phyloP scores from a whole-genome alignment of 2,888 invertebrate species.

The Sarcophaga variegata region DNA sequence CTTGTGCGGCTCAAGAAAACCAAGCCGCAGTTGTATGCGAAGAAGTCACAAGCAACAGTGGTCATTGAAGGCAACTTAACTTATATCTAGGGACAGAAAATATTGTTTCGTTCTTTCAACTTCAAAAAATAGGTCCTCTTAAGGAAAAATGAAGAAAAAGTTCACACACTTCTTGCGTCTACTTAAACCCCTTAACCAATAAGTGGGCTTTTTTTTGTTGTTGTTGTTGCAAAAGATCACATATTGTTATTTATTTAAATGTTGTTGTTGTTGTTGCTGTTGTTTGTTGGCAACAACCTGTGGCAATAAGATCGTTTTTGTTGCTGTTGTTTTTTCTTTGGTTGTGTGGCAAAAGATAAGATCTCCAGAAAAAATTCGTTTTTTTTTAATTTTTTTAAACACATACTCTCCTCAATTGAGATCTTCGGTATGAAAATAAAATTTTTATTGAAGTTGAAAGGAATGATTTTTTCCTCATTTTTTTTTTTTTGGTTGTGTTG shows the following conservation, averaged over 20 bases:
- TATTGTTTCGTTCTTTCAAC: too few relatives aligned
- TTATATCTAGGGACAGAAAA: too few relatives aligned
- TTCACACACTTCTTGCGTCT: not conserved
- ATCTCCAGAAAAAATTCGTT: constrained; percentile 38
- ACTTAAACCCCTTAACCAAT: constrained; percentile 19
- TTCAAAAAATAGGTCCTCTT: too few relatives aligned
- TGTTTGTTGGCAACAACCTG: constrained; percentile 66
- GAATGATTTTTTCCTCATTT: constrained; percentile 23
- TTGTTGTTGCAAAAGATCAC: constrained; percentile 59
- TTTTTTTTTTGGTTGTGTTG: constrained; percentile 25
- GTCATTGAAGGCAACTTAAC: too few relatives aligned
- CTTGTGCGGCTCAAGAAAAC: too few relatives aligned
- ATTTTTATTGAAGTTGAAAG: constrained; percentile 70
- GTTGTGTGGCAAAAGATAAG: constrained; percentile 52
- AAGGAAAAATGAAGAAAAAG: not conserved
- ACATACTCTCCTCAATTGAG: constrained; percentile 68
- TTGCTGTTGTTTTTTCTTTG: constrained; percentile 14
- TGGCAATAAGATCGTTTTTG: constrained; percentile 65
- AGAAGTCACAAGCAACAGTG: too few relatives aligned
- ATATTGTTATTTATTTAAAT: constrained; percentile 46
- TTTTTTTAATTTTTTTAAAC: constrained; percentile 50
- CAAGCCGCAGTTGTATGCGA: too few relatives aligned
- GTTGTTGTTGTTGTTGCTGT: constrained; percentile 24
- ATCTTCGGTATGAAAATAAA: constrained; percentile 65
- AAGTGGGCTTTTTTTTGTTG: not conserved